Conservation (phyloP, 2,113 vertebrate species). For the Clarias magur region DNA sequence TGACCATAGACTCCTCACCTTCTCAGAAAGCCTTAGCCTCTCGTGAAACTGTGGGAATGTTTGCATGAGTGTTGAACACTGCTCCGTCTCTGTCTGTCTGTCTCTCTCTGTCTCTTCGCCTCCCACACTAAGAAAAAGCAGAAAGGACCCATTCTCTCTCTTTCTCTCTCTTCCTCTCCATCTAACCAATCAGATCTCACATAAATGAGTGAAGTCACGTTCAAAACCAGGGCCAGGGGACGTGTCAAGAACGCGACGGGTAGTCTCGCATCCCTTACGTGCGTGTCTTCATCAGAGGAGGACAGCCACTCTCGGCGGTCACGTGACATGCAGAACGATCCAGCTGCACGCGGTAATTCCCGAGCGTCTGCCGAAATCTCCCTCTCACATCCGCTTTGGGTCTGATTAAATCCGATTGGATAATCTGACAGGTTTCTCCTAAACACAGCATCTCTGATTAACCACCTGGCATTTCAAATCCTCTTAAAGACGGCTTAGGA, state of each 20-base stretch:
- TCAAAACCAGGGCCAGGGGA: slow-evolving; percentile 24
- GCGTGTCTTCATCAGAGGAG: not conserved
- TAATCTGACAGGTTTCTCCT: not conserved
- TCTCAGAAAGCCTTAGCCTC: too few species aligned
- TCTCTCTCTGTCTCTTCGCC: slow-evolving; percentile 54
- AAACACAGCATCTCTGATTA: slow-evolving; percentile 22
- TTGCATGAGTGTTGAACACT: slow-evolving; percentile 58
- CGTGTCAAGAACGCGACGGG: slow-evolving; percentile 24
- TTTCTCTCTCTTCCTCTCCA: slow-evolving; percentile 64
- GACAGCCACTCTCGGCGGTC: slow-evolving; percentile 7
- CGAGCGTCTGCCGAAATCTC: slow-evolving; percentile 15
- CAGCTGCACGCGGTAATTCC: not conserved
- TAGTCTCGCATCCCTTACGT: not conserved
- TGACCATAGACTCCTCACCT: not conserved
- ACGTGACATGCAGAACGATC: not conserved
- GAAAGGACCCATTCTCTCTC: slow-evolving; percentile 49
- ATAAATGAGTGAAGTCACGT: slow-evolving; percentile 66
- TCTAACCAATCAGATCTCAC: slow-evolving; percentile 57
- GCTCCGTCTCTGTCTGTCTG: slow-evolving; percentile 61
- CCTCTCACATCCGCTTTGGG: not conserved
- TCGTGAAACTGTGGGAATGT: slow-evolving; percentile 49
- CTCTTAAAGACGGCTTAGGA: slow-evolving; percentile 1
- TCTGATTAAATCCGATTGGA: not conserved
- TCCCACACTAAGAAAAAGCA: slow-evolving; percentile 5
- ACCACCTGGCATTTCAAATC: slow-evolving; percentile 4